Base-by-base conservation (phyloP, 35 echinoderm and acorn worm genomes). In the Lytechinus variegatus region DNA sequence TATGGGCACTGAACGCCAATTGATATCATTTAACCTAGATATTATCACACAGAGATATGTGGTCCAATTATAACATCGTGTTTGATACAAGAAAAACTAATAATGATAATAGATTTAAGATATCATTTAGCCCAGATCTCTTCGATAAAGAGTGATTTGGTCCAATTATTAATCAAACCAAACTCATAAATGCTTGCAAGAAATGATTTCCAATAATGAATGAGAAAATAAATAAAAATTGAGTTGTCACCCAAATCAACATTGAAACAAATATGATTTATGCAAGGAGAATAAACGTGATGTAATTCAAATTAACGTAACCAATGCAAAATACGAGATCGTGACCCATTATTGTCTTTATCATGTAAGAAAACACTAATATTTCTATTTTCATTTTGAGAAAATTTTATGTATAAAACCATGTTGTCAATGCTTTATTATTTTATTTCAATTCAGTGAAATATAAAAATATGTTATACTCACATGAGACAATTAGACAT, bases 21-120 rank as follows among this genome's bases (percentile, higher is more conserved):
- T 79, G n/a, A 79, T 79, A 79, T 24, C 66, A 79, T 79, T 79
- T 79, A 79, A 79, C 66, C 66, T 24, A 79, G n/a, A 79, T 79
- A 4, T 79, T 79, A 24, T 1, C 2, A 24, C 4, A 79, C 21
- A 16, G 66, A n/a, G 66, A 79, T 24, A 79, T n/a, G 66, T 79
- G n/a, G 66, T 4, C 19, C 66, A 79, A 79, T 79, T 3, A 79
- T 79, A 4, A 6, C n/a, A 24, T 79, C 19, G 3, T 79, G 19
- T n/a, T 24, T 44, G 33, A 21, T 79, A 24, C 14, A 19, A 16
- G 16, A 79, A 79, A 44, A 44, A 44, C 33, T 44, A 44, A 44
- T 44, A 44, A 44, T 44, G 33, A 44, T 44, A 44, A 44, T 44
- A 44, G 33, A 44, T 44, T 2, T 44, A 44, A 44, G n/a, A 79